phyloP scores from a whole-genome alignment of 2,113 vertebrate genomes.

The Chionis minor region DNA sequence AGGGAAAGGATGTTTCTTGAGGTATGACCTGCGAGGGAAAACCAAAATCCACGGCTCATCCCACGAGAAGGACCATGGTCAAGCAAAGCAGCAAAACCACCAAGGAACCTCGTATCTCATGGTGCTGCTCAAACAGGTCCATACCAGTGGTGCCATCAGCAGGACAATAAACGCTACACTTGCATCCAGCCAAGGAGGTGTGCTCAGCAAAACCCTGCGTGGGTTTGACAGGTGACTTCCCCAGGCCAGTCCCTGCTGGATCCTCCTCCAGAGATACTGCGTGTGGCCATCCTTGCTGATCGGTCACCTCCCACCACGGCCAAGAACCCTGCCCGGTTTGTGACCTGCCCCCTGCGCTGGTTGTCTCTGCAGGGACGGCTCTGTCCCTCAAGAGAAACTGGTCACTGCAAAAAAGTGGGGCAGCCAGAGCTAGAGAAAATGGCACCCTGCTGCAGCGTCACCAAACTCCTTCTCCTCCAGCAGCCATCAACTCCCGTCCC shows the following conservation, averaged over 20 bases:
- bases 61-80: not conserved
- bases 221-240: not conserved
- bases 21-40: not conserved
- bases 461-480: not conserved
- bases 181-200: not conserved
- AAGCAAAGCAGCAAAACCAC: not conserved
- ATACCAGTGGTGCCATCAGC: fast-evolving
- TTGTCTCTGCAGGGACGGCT: not conserved
- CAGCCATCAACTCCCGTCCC: not conserved
- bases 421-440: not conserved
- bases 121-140: not conserved
- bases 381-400: not conserved
- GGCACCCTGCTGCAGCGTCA: not conserved
- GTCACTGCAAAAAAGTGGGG: not conserved
- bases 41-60: not conserved
- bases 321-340: not conserved
- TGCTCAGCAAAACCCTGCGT: not conserved
- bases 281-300: not conserved
- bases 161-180: not conserved
- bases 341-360: fast-evolving
- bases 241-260: not conserved
- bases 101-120: not conserved
- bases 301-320: not conserved
- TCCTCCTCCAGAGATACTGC: not conserved
- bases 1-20: not conserved